phyloP scores from a whole-genome alignment of 2,113 vertebrate genomes.

The Platycercus adscitus region DNA sequence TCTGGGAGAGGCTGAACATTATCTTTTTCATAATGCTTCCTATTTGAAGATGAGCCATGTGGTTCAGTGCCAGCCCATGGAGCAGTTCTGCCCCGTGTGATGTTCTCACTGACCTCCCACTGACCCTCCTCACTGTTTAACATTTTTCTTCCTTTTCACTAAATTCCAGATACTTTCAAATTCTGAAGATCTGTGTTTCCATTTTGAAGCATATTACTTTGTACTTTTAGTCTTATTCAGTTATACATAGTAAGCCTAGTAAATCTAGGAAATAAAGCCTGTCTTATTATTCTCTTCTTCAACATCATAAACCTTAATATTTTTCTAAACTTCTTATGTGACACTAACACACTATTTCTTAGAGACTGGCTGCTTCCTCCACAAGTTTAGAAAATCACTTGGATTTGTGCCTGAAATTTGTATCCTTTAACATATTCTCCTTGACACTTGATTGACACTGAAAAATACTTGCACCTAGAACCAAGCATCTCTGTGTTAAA shows the following conservation, averaged over 20 bases:
- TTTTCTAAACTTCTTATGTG: not conserved
- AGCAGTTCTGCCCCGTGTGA: not conserved
- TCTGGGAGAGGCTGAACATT: not conserved
- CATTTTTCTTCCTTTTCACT: not conserved
- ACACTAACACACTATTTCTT: not conserved
- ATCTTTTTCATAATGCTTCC: not conserved
- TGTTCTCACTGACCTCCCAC: not conserved
- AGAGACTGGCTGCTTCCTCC: not conserved
- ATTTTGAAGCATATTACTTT: not conserved
- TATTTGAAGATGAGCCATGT: not conserved
- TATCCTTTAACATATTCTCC: not conserved
- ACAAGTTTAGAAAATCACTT: not conserved
- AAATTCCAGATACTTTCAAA: not conserved
- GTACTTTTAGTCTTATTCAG: not conserved
- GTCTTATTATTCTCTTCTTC: not conserved
- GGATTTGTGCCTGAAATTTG: not conserved
- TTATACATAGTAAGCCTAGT: not conserved
- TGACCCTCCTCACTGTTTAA: not conserved
- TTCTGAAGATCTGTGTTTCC: not conserved
- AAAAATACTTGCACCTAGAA: not conserved
- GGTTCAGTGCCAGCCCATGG: not conserved
- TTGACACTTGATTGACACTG: not conserved
- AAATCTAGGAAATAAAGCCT: not conserved
- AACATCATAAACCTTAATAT: not conserved
- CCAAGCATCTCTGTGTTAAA: not conserved